phyloP scores from a whole-genome alignment of 2,113 vertebrate genomes.

The Bos javanicus region DNA sequence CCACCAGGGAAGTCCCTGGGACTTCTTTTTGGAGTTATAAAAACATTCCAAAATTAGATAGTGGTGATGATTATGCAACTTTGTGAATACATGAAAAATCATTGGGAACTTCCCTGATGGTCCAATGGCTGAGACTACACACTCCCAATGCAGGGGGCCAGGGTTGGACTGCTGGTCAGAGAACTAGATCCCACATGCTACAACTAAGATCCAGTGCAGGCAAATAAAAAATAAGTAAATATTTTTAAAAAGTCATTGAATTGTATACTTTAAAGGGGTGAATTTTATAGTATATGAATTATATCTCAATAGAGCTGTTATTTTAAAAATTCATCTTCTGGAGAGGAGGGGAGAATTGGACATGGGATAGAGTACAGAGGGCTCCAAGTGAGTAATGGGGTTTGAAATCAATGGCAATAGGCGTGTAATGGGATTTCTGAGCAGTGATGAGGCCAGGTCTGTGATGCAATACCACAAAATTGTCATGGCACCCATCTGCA shows the following conservation, averaged over 20 bases:
- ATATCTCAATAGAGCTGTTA: not conserved
- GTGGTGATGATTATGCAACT: not conserved
- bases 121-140: not conserved
- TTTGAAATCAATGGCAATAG: not conserved
- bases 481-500: not conserved
- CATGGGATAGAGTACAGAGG: not conserved
- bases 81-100: not conserved
- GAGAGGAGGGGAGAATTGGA: not conserved
- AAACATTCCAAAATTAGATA: not conserved
- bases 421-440: not conserved
- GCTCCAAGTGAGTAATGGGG: not conserved
- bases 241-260: not conserved
- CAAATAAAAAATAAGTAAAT: not conserved
- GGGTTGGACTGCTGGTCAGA: not conserved
- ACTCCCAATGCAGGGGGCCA: not conserved
- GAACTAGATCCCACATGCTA: not conserved
- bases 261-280: not conserved
- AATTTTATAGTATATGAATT: not conserved
- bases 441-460: not conserved
- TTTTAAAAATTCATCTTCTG: not conserved
- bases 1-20: not conserved
- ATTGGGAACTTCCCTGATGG: not conserved
- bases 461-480: not conserved
- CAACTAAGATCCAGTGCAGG: not conserved
- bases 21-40: not conserved